Evolutionary conservation across 2,888 invertebrate species (phyloP), one percentile per base, ranked within the genome.

Genomic region (Palloptera scutellata): DNA sequence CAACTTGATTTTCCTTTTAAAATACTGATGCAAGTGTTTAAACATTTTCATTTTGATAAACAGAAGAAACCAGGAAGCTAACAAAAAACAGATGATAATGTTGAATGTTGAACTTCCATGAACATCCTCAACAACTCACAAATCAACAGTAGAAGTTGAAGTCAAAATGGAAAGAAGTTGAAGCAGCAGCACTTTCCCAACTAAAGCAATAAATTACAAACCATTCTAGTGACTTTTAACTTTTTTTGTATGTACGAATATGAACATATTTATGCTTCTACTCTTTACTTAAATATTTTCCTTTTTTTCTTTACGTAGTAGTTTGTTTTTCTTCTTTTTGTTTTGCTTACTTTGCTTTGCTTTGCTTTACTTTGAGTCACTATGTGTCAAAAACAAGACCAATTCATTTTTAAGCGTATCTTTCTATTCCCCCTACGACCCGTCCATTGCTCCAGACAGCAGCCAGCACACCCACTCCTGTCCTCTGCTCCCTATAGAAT

Each of bases 351-450:
- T 48, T 15, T 4, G 5, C 45, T 1, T 1, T 12, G 13, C 48
- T 48, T 48, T 48, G n/a, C 48, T 48, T 48, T 48, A 30, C 48
- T 9, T 15, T 15, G 15, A 15, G n/a, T 67, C 60, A 48, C 54
- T 69, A 72, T 61, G 72, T 72, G 76, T 75, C 74, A 73, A 72
- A 70, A 72, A 73, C 79, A 77, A 77, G 77, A 77, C 75, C 74
- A 77, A 78, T 76, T 79, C 76, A 74, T 75, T 78, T 77, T 76
- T 72, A 74, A 77, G 72, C 70, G 76, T 72, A 76, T 78, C 74
- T 75, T 65, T 66, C 30, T 30, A 30, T 72, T 74, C 71, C 71
- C 72, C 59, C 10, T 53, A 30, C 42, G 72, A 72, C 72, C 72
- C 69, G 65, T 60, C 15, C 11, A 9, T 58, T 43, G 58, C 17